Percentiles rank a stretch among this genome's conserved stretches.
Evolutionary conservation across 2,797 vertebrate species (phyloP).

Genomic region (Argya squamiceps): DNA sequence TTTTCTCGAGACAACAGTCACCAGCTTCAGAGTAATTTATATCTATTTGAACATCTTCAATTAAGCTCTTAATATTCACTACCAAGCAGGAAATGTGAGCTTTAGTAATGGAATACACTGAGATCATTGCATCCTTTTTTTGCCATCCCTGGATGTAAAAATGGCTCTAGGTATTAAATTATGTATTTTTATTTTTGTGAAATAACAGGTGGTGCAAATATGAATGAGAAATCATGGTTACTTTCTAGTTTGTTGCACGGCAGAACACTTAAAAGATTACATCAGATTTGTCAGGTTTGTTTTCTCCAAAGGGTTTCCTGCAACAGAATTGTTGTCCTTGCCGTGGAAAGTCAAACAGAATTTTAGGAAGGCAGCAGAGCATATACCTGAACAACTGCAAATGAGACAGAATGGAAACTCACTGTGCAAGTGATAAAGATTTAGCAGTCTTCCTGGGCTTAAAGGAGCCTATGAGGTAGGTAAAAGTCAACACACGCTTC

Average conservation of each 20-base stretch:
- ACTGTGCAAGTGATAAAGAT: neutral
- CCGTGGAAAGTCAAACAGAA: neutral
- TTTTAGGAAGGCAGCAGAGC: constrained; percentile 27
- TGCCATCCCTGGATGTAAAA: neutral
- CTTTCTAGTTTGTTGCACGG: neutral
- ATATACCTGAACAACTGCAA: neutral
- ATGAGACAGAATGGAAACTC: neutral
- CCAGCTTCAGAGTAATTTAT: neutral
- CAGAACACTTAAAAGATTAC: neutral
- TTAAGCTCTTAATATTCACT: neutral
- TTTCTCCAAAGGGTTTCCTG: neutral
- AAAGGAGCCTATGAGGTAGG: neutral
- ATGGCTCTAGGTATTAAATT: neutral
- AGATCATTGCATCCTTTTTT: neutral
- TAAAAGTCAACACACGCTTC: neutral
- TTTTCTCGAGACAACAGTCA: neutral
- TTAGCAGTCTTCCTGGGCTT: neutral
- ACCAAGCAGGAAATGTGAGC: neutral
- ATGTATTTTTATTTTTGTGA: neutral
- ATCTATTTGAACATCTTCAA: neutral
- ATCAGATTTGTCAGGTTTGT: neutral
- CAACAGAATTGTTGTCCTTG: neutral
- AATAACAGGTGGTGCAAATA: neutral
- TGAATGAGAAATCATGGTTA: neutral
- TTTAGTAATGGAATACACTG: neutral